phyloP scores from a whole-genome alignment of 2,113 vertebrate genomes.

The Corythaeola cristata region DNA sequence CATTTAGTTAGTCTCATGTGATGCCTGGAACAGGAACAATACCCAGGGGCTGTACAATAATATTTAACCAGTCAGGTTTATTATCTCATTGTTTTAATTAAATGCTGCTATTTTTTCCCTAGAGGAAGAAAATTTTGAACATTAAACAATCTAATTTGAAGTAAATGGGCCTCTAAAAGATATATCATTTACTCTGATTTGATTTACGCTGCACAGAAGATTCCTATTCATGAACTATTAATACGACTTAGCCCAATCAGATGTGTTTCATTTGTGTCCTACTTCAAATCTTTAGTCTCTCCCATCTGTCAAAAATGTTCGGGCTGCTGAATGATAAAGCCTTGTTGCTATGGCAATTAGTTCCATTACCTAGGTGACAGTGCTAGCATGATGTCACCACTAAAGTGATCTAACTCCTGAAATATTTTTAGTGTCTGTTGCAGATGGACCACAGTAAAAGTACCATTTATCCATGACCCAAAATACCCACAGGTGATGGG shows the following conservation, averaged over 20 bases:
- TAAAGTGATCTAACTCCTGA: conserved; percentile 62
- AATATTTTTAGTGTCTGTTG: conserved; percentile 60
- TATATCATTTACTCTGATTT: not conserved
- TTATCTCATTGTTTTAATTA: conserved; percentile 51
- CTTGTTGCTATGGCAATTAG: conserved; percentile 80
- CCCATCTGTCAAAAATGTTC: conserved; percentile 69
- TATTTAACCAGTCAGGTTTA: conserved; percentile 27
- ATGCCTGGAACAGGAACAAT: not conserved
- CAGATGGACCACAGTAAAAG: conserved; percentile 29
- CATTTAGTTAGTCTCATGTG: not conserved
- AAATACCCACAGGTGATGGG: not conserved
- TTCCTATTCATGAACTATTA: conserved; percentile 41
- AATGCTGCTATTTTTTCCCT: not conserved
- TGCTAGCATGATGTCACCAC: conserved; percentile 72
- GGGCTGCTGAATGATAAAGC: conserved; percentile 68
- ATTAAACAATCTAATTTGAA: conserved; percentile 23
- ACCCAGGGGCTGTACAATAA: not conserved
- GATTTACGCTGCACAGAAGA: conserved; percentile 18
- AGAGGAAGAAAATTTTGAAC: not conserved
- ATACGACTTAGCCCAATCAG: conserved; percentile 38
- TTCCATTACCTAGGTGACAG: conserved; percentile 79
- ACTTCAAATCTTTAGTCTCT: conserved; percentile 65
- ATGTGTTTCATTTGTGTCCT: conserved; percentile 56
- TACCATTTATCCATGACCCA: not conserved
- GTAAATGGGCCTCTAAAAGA: conserved; percentile 7